Evolutionary conservation across 2,888 invertebrate species (phyloP), one percentile per base, ranked within the genome.

Genomic region (Lycia hirtaria): DNA sequence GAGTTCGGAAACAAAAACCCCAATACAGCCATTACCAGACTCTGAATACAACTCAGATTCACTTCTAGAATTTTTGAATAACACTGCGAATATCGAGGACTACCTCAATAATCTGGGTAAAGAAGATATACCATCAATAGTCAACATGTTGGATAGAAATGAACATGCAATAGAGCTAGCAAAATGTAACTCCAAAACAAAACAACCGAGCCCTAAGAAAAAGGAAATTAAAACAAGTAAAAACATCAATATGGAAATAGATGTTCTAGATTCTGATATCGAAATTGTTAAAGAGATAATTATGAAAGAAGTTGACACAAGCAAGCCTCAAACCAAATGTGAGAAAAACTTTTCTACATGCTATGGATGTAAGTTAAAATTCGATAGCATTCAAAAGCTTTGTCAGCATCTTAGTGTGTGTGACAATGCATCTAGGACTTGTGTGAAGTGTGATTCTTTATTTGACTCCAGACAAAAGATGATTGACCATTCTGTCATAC

Each of bases 31-130:
- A 0, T 66, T 91, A 32, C 90, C 91, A 0, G 90, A 90, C 67
- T 90, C 88, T 0, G 91, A 92, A 75, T 92, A 91, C 64, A 92
- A 91, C 53, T 91, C 91, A 0, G 92, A 92, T 69, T 91, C 92
- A 5, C 79, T 92, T 4, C 52, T 92, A 41, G 92, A 92, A 63
- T 92, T 92, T 67, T 63, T 92, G 22, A 92, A 92, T 60, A 92
- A 87, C 56, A 91, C 89, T 28, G 88, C 84, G 1, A 91, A 92
- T 54, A 90, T 91, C 7, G 88, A 90, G 55, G 87, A 91, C 63
- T 90, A 91, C 62, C 69, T 90, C 41, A 87, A 87, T 58, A 90
- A 86, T 60, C 75, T 91, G 35, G 88, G 91, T 2, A 91, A 88
- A 56, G 91, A 91, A 72, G 92, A 92, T 59, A 89, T 92, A 64